These are phyloP conservation scores for Lasioglossum pauxillum DNA, from an alignment of 2,888 invertebrate species.

Conservation along the genomic window DNA sequence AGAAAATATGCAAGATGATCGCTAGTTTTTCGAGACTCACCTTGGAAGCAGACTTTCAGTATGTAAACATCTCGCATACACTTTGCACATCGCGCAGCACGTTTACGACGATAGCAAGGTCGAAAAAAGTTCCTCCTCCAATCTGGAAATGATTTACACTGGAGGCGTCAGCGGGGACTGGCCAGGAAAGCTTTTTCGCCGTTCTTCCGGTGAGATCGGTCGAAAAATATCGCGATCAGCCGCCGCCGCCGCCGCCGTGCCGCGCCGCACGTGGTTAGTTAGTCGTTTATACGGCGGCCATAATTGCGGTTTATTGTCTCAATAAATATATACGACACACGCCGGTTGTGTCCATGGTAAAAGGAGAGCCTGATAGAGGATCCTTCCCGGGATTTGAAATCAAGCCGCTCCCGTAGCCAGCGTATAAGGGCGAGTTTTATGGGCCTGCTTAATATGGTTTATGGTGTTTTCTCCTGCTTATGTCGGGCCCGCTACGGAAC, in stretches of 20 bases:
- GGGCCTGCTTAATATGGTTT: slow-evolving; percentile 77
- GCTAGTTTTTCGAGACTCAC: not conserved
- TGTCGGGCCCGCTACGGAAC: slow-evolving; percentile 69
- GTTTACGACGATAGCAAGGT: not conserved
- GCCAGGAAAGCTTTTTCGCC: slow-evolving; percentile 2
- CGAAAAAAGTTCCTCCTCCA: not conserved
- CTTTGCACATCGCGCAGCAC: not conserved
- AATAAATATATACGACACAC: slow-evolving; percentile 81
- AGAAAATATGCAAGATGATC: not conserved
- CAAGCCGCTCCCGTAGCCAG: slow-evolving; percentile 66
- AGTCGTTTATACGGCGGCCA: slow-evolving; percentile 76
- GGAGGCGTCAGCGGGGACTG: not conserved
- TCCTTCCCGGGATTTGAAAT: slow-evolving; percentile 81
- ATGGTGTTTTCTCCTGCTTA: slow-evolving; percentile 69
- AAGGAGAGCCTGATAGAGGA: slow-evolving; percentile 28
- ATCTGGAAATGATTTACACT: not conserved
- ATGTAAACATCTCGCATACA: not conserved
- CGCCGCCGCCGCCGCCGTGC: slow-evolving; percentile 42
- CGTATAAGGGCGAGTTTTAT: slow-evolving; percentile 69
- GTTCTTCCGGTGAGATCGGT: not conserved
- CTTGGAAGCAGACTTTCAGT: not conserved
- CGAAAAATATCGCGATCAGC: slow-evolving; percentile 52
- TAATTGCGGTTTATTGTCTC: slow-evolving; percentile 83
- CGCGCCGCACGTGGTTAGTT: slow-evolving; percentile 76
- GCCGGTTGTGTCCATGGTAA: slow-evolving; percentile 53